A percentile compares a stretch with the other conserved stretches of the same genome.
phyloP scores from a whole-genome alignment of 1,140 invertebrate species.

The Drosophila busckii region DNA sequence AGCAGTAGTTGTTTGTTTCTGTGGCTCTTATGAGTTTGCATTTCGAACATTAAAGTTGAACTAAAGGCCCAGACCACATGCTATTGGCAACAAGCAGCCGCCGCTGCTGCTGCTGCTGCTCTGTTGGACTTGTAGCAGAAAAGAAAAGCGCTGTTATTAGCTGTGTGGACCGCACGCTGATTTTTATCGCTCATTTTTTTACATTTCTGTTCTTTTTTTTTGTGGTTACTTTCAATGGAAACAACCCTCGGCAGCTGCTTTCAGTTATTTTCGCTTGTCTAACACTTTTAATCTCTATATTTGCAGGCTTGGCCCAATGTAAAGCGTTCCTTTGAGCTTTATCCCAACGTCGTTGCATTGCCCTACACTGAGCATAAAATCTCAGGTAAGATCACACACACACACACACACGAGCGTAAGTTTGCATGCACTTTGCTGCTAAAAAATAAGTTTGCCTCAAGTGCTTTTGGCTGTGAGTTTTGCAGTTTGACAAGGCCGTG shows the following conservation, averaged over 20 bases:
- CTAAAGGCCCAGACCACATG: too few species aligned
- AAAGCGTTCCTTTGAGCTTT: conserved; percentile 70
- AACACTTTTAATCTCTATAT: conserved; percentile 9
- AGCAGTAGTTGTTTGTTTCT: too few species aligned
- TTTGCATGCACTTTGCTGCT: not conserved
- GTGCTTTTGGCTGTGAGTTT: conserved; percentile 33
- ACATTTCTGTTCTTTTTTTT: too few species aligned
- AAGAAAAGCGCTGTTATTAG: too few species aligned
- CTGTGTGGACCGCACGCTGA: too few species aligned
- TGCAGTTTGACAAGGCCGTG: conserved; percentile 52
- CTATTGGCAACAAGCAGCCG: too few species aligned
- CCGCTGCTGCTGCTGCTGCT: too few species aligned
- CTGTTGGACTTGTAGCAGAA: too few species aligned
- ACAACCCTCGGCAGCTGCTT: too few species aligned
- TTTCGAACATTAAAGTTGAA: too few species aligned
- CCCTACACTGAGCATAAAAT: conserved; percentile 67
- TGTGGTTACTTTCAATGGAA: too few species aligned
- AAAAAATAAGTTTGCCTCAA: conserved; percentile 41
- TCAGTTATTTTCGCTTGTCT: not conserved
- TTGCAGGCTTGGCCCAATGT: conserved; percentile 72
- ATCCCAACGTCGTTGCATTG: conserved; percentile 47
- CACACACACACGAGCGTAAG: not conserved
- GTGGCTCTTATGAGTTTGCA: too few species aligned
- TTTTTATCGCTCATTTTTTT: conserved; percentile 13
- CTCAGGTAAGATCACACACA: conserved; percentile 60